Evolutionary conservation across 37 sponge, comb jelly and placozoan genomes (phyloP).

Genomic region (Haliclona indistincta): DNA sequence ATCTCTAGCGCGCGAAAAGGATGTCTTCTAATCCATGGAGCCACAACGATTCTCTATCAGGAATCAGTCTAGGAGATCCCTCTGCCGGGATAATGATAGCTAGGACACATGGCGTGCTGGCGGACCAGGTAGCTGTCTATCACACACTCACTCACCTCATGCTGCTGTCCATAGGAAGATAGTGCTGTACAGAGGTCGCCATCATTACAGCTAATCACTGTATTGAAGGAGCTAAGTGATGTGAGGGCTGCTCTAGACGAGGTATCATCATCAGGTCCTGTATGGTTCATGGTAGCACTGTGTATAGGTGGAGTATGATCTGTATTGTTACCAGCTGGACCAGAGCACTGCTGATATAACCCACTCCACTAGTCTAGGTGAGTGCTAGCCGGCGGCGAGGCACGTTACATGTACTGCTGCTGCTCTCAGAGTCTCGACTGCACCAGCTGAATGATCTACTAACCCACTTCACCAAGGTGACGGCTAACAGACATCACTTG

Average conservation of each 20-base stretch:
- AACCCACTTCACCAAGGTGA: conserved; percentile 21
- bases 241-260: not conserved
- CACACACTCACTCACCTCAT: no score
- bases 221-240: not conserved
- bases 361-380: conserved; percentile 8
- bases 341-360: conserved; percentile 17
- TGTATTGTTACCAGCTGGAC: conserved; percentile 14
- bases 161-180: no score
- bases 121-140: no score
- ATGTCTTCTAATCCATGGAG: conserved; percentile 35
- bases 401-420: not conserved
- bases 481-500: not conserved
- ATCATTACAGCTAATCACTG: not conserved
- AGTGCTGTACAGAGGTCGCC: not conserved
- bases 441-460: conserved; percentile 12
- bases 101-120: conserved; percentile 20
- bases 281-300: not conserved
- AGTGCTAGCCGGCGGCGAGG: not conserved
- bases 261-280: no score
- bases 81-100: conserved; percentile 14
- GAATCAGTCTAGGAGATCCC: conserved; percentile 45
- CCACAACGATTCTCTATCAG: conserved; percentile 3
- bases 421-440: conserved; percentile 20
- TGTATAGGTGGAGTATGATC: conserved; percentile 21
- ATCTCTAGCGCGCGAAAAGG: not conserved